Evolutionary conservation across 2,797 vertebrate genomes (phyloP).

Genomic region (Mustela erminea): DNA sequence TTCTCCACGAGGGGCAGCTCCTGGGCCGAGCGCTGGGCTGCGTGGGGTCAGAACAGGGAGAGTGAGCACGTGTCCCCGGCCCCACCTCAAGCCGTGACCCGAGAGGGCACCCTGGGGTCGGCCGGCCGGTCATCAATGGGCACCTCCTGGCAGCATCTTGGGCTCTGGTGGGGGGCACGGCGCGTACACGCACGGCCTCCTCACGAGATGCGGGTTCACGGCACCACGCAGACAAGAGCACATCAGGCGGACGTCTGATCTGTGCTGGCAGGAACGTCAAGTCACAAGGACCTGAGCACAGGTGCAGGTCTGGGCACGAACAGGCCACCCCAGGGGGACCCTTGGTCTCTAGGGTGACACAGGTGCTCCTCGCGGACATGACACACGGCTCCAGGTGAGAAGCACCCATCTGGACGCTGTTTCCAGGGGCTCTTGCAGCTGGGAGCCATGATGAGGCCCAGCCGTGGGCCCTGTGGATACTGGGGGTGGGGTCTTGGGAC

Average conservation of each 20-base stretch:
- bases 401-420: accelerated
- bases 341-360: neutral
- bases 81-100: accelerated
- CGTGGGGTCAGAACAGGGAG: accelerated
- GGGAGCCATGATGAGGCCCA: neutral
- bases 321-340: neutral
- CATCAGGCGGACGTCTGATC: accelerated
- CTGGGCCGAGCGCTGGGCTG: slow-evolving; percentile 98
- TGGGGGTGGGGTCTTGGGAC: neutral
- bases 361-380: accelerated
- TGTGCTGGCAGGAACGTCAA: accelerated
- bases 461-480: accelerated
- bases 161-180: neutral
- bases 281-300: accelerated
- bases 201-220: accelerated
- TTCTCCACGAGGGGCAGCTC: slow-evolving; percentile 99
- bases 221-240: neutral
- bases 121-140: accelerated
- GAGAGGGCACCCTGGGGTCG: neutral
- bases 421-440: neutral
- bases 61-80: accelerated
- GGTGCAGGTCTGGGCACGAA: accelerated
- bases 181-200: no score
- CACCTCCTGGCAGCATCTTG: neutral
- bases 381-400: neutral